These are phyloP conservation scores for zebrafish (Danio rerio) DNA, from an alignment of 2,113 vertebrate genomes.

Conservation along the genomic window GRCz12tu NC_133190.1:1833501-1834000, in stretches of 20 bases:
- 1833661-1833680: neutral
- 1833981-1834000: constrained; percentile 66
- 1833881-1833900: constrained; percentile 52
- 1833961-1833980: constrained; percentile 72
- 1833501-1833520: constrained; percentile 69
- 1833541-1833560: constrained; percentile 48
- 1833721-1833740: neutral
- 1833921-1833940: constrained; percentile 10
- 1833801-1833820: constrained; percentile 84
- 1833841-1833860: constrained; percentile 69
- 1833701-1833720: constrained; percentile 2
- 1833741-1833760: constrained; percentile 37
- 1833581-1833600: constrained; percentile 39
- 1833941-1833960: constrained; percentile 60
- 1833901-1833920: constrained; percentile 62
- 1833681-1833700: neutral
- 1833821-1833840: constrained; percentile 3
- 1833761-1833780: constrained; percentile 24
- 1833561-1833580: constrained; percentile 45
- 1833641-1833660: neutral
- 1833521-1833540: constrained; percentile 52
- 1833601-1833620: constrained; percentile 30
- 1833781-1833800: too few relatives aligned
- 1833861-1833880: constrained; percentile 60
- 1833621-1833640: neutral